Base-by-base conservation (phyloP, 2,113 vertebrate species). In the Hipposideros armiger region DNA sequence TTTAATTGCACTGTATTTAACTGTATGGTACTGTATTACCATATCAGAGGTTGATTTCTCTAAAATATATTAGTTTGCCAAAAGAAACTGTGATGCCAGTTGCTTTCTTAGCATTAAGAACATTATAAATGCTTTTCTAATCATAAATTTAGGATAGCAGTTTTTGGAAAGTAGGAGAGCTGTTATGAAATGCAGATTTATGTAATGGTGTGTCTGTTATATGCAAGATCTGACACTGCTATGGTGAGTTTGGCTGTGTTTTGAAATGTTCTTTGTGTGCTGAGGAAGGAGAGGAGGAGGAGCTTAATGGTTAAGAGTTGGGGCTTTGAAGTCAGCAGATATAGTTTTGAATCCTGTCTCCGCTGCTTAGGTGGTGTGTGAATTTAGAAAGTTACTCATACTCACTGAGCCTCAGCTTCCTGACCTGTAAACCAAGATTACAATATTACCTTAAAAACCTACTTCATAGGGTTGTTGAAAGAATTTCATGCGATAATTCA, bases 401-500 rank as follows among this genome's bases (percentile, higher is more conserved):
- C 1, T 89, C 11, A 69, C 30, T 91, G 72, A 81, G 16, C 62
- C 28, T 62, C 3, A 54, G 50, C 45, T 94, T 96, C 47, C 56
- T 93, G 45, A 90, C 80, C 45, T 93, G 54, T 74, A 95, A 69
- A 70, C 10, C 28, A 76, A 30, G 20, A 74, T 74, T 50, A 24
- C 78, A 42, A n/a, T 84, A 30, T 11, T 73, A 70, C 16, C 40
- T 64, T 10, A 89, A n/a, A 95, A 77, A 67, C 20, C 45, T 76
- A 5, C 24, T 72, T 94, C 15, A 36, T 67, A 88, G 20, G 32
- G 26, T 82, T 94, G 19, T 74, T 88, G 40, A 95, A 91, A 95
- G 30, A 86, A 72, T 77, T 94, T 95, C 26, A 82, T 83, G 82
- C 91, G 40, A 66, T 84, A 91, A 86, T 93, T 47, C 14, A 50